Percentiles rank a stretch among this genome's conserved stretches.
phyloP scores from a whole-genome alignment of 2,888 invertebrate species.

The Parochlus steinenii region DNA sequence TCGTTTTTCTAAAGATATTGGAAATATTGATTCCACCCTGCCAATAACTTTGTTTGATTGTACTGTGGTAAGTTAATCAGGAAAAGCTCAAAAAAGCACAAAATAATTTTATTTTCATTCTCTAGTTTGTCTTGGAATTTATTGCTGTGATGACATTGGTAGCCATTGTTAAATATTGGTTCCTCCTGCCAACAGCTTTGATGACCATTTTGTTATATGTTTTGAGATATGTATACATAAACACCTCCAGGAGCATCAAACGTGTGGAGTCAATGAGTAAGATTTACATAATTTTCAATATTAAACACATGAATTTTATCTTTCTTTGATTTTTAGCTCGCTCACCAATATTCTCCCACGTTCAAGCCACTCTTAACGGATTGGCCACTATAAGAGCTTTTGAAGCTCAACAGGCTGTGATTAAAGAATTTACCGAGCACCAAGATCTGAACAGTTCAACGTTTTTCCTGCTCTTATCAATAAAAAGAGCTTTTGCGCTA shows the following conservation, averaged over 20 bases:
- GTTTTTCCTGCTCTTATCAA: constrained; percentile 73
- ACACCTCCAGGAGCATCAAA: constrained; percentile 37
- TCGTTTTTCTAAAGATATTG: constrained; percentile 60
- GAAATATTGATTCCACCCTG: constrained; percentile 41
- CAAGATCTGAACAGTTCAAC: constrained; percentile 52
- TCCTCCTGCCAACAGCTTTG: constrained; percentile 40
- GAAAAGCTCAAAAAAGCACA: too few species aligned
- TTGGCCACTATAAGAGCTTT: constrained; percentile 60
- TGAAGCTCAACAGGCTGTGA: constrained; percentile 43
- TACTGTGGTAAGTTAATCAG: constrained; percentile 35
- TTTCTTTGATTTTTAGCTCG: too few species aligned
- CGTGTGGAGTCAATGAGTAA: constrained; percentile 37
- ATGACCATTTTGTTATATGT: constrained; percentile 40
- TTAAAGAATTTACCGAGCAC: constrained; percentile 42
- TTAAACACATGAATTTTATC: too few species aligned
- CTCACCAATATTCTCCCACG: constrained; percentile 61
- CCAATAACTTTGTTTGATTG: constrained; percentile 44
- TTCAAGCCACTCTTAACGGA: constrained; percentile 59
- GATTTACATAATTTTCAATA: too few species aligned
- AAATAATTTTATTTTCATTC: constrained; percentile 13
- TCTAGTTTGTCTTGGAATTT: constrained; percentile 26
- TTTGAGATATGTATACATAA: constrained; percentile 38
- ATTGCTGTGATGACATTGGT: constrained; percentile 43
- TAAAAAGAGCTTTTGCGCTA: constrained; percentile 75
- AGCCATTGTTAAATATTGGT: constrained; percentile 42